Conservation (phyloP, 2,888 invertebrate genomes). For the Hoplodrina blanda region DNA sequence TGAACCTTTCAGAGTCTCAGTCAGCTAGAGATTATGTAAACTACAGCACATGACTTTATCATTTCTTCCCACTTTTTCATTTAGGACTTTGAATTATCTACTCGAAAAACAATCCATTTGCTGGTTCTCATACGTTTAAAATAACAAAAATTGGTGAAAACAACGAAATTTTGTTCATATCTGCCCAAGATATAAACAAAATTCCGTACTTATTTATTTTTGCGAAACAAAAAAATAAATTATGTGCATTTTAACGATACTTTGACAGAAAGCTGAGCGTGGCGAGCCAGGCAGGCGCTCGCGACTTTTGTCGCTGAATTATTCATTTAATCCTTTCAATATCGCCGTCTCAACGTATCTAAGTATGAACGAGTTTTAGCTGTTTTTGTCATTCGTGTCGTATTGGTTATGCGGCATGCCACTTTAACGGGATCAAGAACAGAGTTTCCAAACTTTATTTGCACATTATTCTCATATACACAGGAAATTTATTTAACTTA, state of each 20-base stretch:
- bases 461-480: neutral
- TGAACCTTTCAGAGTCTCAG: too few species aligned
- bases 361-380: slow-evolving; percentile 69
- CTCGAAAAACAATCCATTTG: too few species aligned
- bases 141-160: too few species aligned
- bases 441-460: slow-evolving; percentile 43
- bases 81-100: too few species aligned
- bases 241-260: slow-evolving; percentile 83
- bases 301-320: slow-evolving; percentile 82
- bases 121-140: neutral
- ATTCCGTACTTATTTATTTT: slow-evolving; percentile 66
- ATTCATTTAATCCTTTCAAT: slow-evolving; percentile 87
- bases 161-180: neutral
- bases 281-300: slow-evolving; percentile 75
- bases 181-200: slow-evolving; percentile 11
- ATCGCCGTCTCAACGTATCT: slow-evolving; percentile 76
- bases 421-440: slow-evolving; percentile 57
- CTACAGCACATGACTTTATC: too few species aligned
- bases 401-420: slow-evolving; percentile 66
- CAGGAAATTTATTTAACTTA: slow-evolving; percentile 12
- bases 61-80: too few species aligned
- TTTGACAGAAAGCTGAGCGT: slow-evolving; percentile 78
- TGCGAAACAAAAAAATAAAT: slow-evolving; percentile 73
- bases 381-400: slow-evolving; percentile 72
- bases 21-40: too few species aligned